These are phyloP conservation scores for Mongoloraphidia duomilia DNA, from an alignment of 2,888 invertebrate genomes.

Conservation along the genomic window DNA sequence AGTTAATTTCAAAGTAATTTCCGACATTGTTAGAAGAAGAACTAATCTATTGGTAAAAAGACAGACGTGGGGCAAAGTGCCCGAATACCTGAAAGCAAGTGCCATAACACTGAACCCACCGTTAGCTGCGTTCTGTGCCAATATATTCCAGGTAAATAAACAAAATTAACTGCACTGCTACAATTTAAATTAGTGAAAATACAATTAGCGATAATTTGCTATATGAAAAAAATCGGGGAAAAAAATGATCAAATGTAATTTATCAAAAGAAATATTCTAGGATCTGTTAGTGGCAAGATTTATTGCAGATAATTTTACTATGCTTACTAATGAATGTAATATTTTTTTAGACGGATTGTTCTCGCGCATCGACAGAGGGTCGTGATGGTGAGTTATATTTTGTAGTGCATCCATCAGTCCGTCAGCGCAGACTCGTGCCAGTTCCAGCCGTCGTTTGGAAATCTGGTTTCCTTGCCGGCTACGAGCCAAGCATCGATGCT, in stretches of 20 bases:
- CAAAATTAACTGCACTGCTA: slow-evolving; percentile 2
- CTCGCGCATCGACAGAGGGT: slow-evolving; percentile 55
- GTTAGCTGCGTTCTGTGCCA: slow-evolving; percentile 65
- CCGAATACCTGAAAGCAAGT: slow-evolving; percentile 61
- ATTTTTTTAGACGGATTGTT: slow-evolving; percentile 60
- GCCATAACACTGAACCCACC: slow-evolving; percentile 59
- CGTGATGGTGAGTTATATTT: slow-evolving; percentile 79
- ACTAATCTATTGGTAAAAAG: slow-evolving; percentile 69
- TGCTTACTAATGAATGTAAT: too few relatives aligned
- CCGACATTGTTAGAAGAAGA: slow-evolving; percentile 65
- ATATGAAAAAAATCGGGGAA: too few relatives aligned
- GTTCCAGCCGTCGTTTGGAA: slow-evolving; percentile 72
- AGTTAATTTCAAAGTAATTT: slow-evolving; percentile 66
- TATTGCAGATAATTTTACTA: too few relatives aligned
- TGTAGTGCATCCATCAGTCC: slow-evolving; percentile 64
- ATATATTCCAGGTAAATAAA: slow-evolving; percentile 54
- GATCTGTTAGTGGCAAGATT: too few relatives aligned
- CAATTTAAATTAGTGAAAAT: neutral
- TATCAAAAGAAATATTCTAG: too few relatives aligned
- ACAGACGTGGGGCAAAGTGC: slow-evolving; percentile 60
- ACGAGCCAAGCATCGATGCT: slow-evolving; percentile 71
- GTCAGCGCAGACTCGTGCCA: slow-evolving; percentile 66
- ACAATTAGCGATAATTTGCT: too few relatives aligned
- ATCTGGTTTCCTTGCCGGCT: slow-evolving; percentile 65
- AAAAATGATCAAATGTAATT: too few relatives aligned